Evolutionary conservation across 2,797 vertebrate species (phyloP).

Genomic region (Hirundo rustica): DNA sequence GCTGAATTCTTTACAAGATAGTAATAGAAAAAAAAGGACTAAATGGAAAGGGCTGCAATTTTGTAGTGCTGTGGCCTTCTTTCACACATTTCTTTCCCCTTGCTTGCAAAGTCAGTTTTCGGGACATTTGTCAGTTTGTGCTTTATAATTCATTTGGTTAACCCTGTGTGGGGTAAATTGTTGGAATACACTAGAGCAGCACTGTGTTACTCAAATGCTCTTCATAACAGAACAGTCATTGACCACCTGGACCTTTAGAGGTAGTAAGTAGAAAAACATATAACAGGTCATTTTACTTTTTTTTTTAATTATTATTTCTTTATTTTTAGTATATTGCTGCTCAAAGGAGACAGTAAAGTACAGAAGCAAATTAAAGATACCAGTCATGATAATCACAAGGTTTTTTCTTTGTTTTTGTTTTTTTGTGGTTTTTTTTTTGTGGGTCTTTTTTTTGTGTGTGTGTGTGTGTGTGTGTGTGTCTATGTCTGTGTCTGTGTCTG

Average conservation of each 20-base stretch:
- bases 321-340: not conserved
- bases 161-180: not conserved
- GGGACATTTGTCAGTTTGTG: not conserved
- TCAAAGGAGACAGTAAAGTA: not conserved
- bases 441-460: too few relatives aligned
- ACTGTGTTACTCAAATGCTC: not conserved
- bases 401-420: too few relatives aligned
- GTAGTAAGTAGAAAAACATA: not conserved
- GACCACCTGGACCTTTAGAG: not conserved
- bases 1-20: not conserved
- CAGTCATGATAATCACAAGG: not conserved
- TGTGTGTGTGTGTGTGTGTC: too few relatives aligned
- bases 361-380: not conserved
- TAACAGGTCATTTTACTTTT: not conserved
- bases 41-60: not conserved
- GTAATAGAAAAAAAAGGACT: not conserved
- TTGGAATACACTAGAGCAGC: not conserved
- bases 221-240: not conserved
- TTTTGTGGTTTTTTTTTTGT: too few relatives aligned
- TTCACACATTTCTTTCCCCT: not conserved
- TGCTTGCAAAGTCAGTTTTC: not conserved
- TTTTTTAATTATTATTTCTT: conserved; percentile 13
- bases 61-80: not conserved
- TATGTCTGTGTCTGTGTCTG: too few relatives aligned
- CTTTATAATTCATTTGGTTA: not conserved